phyloP scores from a whole-genome alignment of 2,888 invertebrate genomes.

The Cryptocephalus primarius region DNA sequence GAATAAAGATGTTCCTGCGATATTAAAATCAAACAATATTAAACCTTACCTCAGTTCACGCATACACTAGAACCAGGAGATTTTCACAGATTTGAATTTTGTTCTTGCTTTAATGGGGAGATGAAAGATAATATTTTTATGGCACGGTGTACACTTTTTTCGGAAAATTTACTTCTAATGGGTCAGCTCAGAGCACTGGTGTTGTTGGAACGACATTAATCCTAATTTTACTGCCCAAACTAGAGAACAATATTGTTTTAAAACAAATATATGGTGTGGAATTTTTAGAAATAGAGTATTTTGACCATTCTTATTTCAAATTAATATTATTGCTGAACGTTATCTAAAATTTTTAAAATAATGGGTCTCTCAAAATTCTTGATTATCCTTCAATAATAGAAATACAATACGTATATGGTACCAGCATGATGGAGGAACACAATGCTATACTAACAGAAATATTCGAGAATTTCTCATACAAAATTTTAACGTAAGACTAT shows the following conservation, averaged over 20 bases:
- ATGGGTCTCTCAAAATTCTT: background rate
- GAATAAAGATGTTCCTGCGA: too few species aligned
- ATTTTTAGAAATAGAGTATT: too few species aligned
- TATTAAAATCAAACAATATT: too few species aligned
- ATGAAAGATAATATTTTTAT: background rate
- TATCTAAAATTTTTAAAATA: too few species aligned
- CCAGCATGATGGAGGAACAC: background rate
- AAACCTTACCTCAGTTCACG: background rate
- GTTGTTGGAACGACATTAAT: background rate
- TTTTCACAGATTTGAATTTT: background rate
- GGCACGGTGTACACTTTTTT: background rate
- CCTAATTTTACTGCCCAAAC: background rate
- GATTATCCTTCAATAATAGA: background rate
- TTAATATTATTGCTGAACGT: background rate
- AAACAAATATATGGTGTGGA: background rate
- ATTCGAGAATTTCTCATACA: background rate
- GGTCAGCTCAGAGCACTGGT: background rate
- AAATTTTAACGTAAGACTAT: too few species aligned
- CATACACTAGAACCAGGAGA: background rate
- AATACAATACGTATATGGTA: background rate
- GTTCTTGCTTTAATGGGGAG: background rate
- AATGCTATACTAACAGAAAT: background rate
- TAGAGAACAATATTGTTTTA: constrained; percentile 1
- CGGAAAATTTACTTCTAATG: background rate
- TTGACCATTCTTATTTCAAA: background rate